phyloP scores from a whole-genome alignment of 2,797 vertebrate species.

The Falco rusticolus region DNA sequence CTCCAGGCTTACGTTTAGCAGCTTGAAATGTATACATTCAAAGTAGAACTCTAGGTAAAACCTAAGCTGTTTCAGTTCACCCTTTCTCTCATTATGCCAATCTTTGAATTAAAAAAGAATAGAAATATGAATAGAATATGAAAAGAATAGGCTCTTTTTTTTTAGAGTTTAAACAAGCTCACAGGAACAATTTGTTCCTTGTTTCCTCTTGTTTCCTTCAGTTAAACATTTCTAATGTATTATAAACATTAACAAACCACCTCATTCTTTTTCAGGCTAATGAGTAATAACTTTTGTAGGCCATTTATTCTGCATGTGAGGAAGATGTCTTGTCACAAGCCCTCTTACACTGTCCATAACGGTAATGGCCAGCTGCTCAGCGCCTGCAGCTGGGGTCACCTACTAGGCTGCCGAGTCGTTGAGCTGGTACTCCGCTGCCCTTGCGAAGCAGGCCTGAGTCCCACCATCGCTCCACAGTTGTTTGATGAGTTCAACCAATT shows the following conservation, averaged over 20 bases:
- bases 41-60: neutral
- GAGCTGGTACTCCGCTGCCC: conserved; percentile 75
- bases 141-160: no score
- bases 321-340: rapidly evolving
- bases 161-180: neutral
- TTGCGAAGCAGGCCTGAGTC: conserved; percentile 71
- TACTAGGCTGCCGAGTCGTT: conserved; percentile 79
- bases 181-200: neutral
- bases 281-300: rapidly evolving
- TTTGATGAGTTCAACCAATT: conserved; percentile 63
- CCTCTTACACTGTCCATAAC: rapidly evolving
- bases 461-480: conserved; percentile 68
- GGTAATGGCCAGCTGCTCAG: neutral
- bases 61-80: neutral
- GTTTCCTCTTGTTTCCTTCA: neutral
- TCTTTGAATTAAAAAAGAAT: neutral
- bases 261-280: neutral
- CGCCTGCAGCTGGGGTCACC: conserved; percentile 25
- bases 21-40: neutral
- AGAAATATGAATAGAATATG: no score
- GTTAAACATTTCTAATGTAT: neutral
- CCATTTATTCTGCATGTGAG: rapidly evolving
- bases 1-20: neutral
- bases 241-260: neutral
- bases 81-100: neutral